phyloP scores from a whole-genome alignment of 2,888 invertebrate genomes.

The Chrysolina americana region DNA sequence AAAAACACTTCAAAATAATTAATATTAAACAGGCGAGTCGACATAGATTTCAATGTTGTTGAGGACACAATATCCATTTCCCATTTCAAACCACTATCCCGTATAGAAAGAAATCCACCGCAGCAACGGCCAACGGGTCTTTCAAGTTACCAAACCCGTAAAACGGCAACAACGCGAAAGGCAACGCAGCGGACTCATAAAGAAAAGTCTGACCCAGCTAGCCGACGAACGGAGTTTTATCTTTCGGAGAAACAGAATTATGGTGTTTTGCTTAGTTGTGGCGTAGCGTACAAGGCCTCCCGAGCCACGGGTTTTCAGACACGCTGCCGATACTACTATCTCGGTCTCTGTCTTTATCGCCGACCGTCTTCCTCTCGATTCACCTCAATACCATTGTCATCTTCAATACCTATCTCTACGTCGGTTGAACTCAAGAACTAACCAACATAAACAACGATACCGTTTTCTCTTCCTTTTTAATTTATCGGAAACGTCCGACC shows the following conservation, averaged over 20 bases:
- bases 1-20: too few species aligned
- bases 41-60: too few species aligned
- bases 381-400: conserved; percentile 19
- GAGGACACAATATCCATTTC: too few species aligned
- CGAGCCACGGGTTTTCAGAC: conserved; percentile 23
- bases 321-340: conserved; percentile 28
- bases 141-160: neutral
- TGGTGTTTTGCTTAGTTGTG: conserved; percentile 35
- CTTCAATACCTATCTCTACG: neutral
- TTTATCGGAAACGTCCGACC: neutral
- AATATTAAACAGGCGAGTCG: too few species aligned
- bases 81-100: too few species aligned
- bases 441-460: neutral
- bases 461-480: conserved; percentile 5
- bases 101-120: neutral
- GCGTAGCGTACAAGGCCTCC: conserved; percentile 36
- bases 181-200: conserved; percentile 35
- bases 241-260: conserved; percentile 37
- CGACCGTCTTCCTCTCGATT: conserved; percentile 21
- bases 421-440: neutral
- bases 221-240: conserved; percentile 33
- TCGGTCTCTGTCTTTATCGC: conserved; percentile 25
- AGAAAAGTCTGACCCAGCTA: conserved; percentile 42
- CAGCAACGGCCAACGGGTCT: neutral
- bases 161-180: conserved; percentile 30